Evolutionary conservation across 2,888 invertebrate species (phyloP), one percentile per base, ranked within the genome.

Genomic region (Polyommatus icarus): DNA sequence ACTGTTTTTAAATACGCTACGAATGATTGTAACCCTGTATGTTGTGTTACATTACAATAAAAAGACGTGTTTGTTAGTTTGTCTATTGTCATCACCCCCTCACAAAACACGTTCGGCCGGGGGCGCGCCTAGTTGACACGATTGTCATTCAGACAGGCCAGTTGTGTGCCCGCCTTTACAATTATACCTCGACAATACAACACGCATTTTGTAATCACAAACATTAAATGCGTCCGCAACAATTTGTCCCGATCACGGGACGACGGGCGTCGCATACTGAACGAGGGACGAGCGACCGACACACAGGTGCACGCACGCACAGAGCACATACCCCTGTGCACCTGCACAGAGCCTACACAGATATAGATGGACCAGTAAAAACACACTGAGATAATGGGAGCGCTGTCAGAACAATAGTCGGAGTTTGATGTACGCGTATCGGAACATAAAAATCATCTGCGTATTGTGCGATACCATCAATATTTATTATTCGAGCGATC

Each of bases 191-290:
- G 46, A 73, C 24, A 72, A 40, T 72, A 72, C n/a, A 46, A 73
- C 73, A 73, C 15, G n/a, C 73, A 73, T 46, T 40, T 46, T 46
- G 73, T 73, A 73, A 73, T 73, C 46, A 73, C 73, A 73, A 40
- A 72, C 40, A 40, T 72, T 73, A 73, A 75, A 75, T 46, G 46
- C 75, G 75, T 75, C 46, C 75, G 46, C 46, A 54, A 75, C 75
- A 54, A 54, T 75, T 75, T 54, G 75, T 75, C 46, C 29, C 75
- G 75, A 75, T 75, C 75, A n/a, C 50, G 46, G 46, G 40, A 73
- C 46, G 50, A 50, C 50, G 75, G 15, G 54, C 29, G 75, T 15
- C 50, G 75, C 20, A 75, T 75, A 50, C 54, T 4, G 61, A 73
- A 73, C 40, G 73, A 40, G 50, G 24, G 24, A 24, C 46, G 50